These are phyloP conservation scores for Istiophorus platypterus DNA, from an alignment of 2,113 vertebrate genomes.

Conservation along the genomic window DNA sequence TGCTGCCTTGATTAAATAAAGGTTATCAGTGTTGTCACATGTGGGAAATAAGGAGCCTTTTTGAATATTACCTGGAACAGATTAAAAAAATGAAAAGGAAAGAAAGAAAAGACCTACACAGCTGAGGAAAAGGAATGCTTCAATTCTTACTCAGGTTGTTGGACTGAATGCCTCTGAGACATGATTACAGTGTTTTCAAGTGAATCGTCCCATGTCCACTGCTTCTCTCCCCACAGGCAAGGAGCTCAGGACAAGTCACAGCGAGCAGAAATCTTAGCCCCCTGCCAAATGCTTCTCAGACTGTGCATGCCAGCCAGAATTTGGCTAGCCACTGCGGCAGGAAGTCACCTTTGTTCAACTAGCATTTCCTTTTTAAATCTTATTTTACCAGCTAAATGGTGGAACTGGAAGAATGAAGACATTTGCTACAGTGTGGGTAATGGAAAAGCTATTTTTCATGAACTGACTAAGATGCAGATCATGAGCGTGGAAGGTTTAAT, in stretches of 20 bases:
- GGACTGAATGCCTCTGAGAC: constrained; percentile 50
- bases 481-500: neutral
- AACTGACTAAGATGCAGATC: neutral
- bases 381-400: neutral
- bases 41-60: constrained; percentile 28
- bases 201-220: constrained; percentile 61
- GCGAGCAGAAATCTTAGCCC: constrained; percentile 49
- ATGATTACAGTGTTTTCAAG: constrained; percentile 63
- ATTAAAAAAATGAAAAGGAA: neutral
- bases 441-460: neutral
- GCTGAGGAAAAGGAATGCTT: constrained; percentile 7
- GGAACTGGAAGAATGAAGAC: neutral
- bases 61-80: constrained; percentile 4
- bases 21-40: constrained; percentile 31
- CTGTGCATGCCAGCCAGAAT: constrained; percentile 44
- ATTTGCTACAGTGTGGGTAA: neutral
- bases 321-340: constrained; percentile 36
- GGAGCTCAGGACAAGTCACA: constrained; percentile 68
- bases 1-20: constrained; percentile 48
- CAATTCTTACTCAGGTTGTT: constrained; percentile 21
- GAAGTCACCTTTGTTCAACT: constrained; percentile 24
- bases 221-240: constrained; percentile 48
- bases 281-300: constrained; percentile 47
- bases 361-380: constrained; percentile 17
- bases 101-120: neutral